phyloP scores from a whole-genome alignment of 2,797 vertebrate species.

The Darevskia nairensis region DNA sequence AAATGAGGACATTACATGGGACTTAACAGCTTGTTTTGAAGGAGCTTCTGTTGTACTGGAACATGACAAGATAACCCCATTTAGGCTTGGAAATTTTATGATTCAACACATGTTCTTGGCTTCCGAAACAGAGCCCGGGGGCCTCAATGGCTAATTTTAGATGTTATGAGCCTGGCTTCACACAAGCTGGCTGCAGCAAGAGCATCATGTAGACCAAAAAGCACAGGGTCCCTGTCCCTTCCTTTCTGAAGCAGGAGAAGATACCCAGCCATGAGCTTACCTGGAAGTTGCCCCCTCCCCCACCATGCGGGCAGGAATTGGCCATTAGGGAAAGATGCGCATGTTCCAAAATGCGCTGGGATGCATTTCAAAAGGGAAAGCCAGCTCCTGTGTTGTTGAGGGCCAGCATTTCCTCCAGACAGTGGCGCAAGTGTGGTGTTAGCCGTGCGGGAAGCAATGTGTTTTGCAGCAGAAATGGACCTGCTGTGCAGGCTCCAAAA shows the following conservation, averaged over 20 bases:
- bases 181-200: not conserved
- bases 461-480: not conserved
- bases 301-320: too few relatives aligned
- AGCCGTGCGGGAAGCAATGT: not conserved
- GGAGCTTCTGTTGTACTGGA: too few relatives aligned
- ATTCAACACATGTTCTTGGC: not conserved
- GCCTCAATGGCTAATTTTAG: not conserved
- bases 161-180: not conserved
- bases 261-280: not conserved
- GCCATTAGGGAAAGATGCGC: not conserved
- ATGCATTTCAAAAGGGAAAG: not conserved
- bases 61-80: accelerated
- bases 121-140: accelerated
- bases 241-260: not conserved
- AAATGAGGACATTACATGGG: not conserved
- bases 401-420: not conserved
- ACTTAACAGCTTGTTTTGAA: not conserved
- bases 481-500: too few relatives aligned
- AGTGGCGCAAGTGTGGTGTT: not conserved
- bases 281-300: not conserved
- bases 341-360: not conserved
- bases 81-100: not conserved
- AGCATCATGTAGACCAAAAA: not conserved
- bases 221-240: not conserved
- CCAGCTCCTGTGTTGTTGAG: not conserved